These are phyloP conservation scores for Entelurus aequoreus DNA, from an alignment of 2,113 vertebrate species.

Conservation along the genomic window DNA sequence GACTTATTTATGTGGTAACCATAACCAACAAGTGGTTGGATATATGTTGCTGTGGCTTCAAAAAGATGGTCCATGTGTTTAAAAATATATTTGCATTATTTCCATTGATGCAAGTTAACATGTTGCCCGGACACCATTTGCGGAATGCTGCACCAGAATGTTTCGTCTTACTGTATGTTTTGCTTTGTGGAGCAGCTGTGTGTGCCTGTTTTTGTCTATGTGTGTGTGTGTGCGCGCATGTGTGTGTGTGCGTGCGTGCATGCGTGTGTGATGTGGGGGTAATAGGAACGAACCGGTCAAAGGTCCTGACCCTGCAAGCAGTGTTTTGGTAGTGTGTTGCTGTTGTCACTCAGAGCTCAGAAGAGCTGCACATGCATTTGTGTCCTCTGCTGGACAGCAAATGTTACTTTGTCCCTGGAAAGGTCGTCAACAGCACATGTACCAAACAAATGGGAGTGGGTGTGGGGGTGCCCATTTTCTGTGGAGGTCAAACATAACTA, in stretches of 20 bases:
- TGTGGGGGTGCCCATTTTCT: neutral
- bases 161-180: conserved; percentile 2
- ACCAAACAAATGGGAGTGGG: no score
- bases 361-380: neutral
- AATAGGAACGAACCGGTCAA: conserved; percentile 25
- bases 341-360: conserved; percentile 32
- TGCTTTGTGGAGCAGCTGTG: conserved; percentile 32
- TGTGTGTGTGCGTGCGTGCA: no score
- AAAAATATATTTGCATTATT: neutral
- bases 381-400: conserved; percentile 15
- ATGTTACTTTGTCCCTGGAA: conserved; percentile 19
- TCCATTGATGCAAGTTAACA: no score
- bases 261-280: no score
- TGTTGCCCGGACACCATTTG: no score
- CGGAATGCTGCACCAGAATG: neutral
- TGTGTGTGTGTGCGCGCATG: neutral
- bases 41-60: neutral
- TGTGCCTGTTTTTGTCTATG: neutral
- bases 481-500: neutral
- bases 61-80: neutral
- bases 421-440: conserved; percentile 8
- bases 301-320: conserved; percentile 20
- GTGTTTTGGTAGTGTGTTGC: conserved; percentile 11
- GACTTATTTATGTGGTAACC: conserved; percentile 10
- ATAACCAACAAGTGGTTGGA: neutral